A percentile compares a stretch with the other conserved stretches of the same genome.
Conservation (phyloP, 2,888 invertebrate species). For the Perizoma flavofasciatum region DNA sequence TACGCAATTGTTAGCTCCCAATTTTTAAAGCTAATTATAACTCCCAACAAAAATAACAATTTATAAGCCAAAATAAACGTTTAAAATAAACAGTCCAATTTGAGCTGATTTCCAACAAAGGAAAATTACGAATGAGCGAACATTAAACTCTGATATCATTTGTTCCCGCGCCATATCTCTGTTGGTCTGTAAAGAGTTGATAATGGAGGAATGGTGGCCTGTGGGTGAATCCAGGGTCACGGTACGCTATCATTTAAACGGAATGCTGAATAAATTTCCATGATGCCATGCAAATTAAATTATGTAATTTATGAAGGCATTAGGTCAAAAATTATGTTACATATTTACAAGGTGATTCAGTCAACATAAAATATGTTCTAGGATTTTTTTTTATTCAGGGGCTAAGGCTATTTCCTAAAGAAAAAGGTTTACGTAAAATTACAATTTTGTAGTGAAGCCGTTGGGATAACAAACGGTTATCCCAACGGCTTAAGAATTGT, state of each 20-base stretch:
- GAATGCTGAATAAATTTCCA: slow-evolving; percentile 10
- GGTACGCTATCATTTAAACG: slow-evolving; percentile 9
- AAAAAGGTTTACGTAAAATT: too few relatives aligned
- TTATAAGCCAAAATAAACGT: slow-evolving; percentile 12
- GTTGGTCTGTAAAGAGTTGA: slow-evolving; percentile 17
- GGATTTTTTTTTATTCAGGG: too few relatives aligned
- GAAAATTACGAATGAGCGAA: slow-evolving; percentile 44
- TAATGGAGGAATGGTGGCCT: slow-evolving; percentile 12
- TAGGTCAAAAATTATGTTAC: too few relatives aligned
- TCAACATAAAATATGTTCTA: too few relatives aligned
- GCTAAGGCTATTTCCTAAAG: too few relatives aligned
- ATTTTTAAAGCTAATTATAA: neutral
- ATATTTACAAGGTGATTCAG: too few relatives aligned
- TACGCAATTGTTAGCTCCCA: too few relatives aligned
- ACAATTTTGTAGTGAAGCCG: too few relatives aligned
- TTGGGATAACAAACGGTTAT: too few relatives aligned
- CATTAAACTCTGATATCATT: slow-evolving; percentile 32
- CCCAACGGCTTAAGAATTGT: too few relatives aligned
- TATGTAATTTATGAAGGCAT: neutral
- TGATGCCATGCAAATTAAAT: neutral
- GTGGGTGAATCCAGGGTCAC: slow-evolving; percentile 12
- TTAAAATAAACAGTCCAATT: slow-evolving; percentile 20
- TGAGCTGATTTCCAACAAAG: slow-evolving; percentile 32
- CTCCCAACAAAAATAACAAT: slow-evolving; percentile 3
- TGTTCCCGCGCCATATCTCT: slow-evolving; percentile 16